Evolutionary conservation across 2,797 vertebrate genomes (phyloP).

Genomic region (Micromesistius poutassou): DNA sequence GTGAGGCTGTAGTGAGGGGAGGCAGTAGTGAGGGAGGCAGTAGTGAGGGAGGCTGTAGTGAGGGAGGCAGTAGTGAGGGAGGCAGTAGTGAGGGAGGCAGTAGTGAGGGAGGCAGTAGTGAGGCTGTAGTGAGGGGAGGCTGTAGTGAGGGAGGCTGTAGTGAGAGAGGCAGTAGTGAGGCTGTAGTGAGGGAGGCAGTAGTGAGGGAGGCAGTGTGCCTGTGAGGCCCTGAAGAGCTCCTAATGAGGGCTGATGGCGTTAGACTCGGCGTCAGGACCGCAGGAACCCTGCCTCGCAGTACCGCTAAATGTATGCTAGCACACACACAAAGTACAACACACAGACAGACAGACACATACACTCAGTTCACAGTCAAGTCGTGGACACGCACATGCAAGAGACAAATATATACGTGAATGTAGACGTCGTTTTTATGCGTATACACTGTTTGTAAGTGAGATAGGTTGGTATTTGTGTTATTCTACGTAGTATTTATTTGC

Average conservation of each 20-base stretch:
- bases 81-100: too few species aligned
- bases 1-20: too few species aligned
- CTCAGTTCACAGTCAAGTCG: not conserved
- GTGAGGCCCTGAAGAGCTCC: slow-evolving; percentile 58
- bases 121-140: too few species aligned
- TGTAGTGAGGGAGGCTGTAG: too few species aligned
- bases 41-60: too few species aligned
- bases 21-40: too few species aligned
- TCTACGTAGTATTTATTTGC: not conserved
- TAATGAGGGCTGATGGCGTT: slow-evolving; percentile 66
- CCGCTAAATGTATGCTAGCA: slow-evolving; percentile 27
- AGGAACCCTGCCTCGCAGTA: slow-evolving; percentile 1
- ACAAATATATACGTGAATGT: not conserved
- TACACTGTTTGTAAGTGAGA: too few species aligned
- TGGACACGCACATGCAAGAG: not conserved
- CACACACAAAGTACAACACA: not conserved
- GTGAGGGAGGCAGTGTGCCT: slow-evolving; percentile 55
- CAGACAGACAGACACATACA: too few species aligned
- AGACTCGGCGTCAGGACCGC: slow-evolving; percentile 41
- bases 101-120: too few species aligned
- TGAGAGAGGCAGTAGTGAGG: too few species aligned
- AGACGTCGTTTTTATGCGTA: not conserved
- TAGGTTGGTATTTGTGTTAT: not conserved
- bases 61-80: too few species aligned
- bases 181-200: too few species aligned